Percentiles rank a stretch among this genome's conserved stretches.
Conservation (phyloP, 2,113 vertebrate genomes). For the Neotoma lepida region DNA sequence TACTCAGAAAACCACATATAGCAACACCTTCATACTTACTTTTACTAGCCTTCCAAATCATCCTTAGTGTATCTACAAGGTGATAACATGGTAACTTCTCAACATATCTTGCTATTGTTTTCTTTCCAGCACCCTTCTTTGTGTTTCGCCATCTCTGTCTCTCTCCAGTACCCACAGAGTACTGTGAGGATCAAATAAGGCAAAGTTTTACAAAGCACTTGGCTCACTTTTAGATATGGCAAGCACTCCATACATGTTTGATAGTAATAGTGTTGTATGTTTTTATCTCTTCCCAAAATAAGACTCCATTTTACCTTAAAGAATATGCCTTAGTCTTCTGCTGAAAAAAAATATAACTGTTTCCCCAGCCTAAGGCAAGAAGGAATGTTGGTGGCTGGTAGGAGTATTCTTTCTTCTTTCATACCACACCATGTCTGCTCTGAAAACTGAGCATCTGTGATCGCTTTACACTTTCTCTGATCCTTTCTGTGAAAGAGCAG, state of each 20-base stretch:
- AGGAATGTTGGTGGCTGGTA: background rate
- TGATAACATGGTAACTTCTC: background rate
- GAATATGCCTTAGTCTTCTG: background rate
- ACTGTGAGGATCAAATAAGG: background rate
- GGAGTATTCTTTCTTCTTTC: conserved; percentile 55
- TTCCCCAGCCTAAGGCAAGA: conserved; percentile 36
- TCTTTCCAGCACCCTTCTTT: background rate
- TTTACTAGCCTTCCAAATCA: background rate
- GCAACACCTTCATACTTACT: background rate
- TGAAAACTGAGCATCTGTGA: conserved; percentile 81
- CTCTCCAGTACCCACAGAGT: background rate
- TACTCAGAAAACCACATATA: background rate
- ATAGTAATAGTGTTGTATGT: background rate
- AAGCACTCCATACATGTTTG: background rate
- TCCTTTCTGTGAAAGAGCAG: conserved; percentile 79
- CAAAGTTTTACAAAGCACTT: background rate
- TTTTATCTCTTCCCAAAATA: background rate
- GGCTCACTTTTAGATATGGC: background rate
- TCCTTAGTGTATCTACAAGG: background rate
- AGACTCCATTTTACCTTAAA: conserved; percentile 29
- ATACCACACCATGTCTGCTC: conserved; percentile 72
- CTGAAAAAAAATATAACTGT: background rate
- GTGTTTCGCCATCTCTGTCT: too few relatives aligned
- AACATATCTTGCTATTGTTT: background rate
- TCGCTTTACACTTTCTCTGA: conserved; percentile 78